Evolutionary conservation across 37 sponge, comb jelly and placozoan genomes (phyloP), one percentile per base, ranked within the genome.

Genomic region (Chondrilla cf. caribensis): DNA sequence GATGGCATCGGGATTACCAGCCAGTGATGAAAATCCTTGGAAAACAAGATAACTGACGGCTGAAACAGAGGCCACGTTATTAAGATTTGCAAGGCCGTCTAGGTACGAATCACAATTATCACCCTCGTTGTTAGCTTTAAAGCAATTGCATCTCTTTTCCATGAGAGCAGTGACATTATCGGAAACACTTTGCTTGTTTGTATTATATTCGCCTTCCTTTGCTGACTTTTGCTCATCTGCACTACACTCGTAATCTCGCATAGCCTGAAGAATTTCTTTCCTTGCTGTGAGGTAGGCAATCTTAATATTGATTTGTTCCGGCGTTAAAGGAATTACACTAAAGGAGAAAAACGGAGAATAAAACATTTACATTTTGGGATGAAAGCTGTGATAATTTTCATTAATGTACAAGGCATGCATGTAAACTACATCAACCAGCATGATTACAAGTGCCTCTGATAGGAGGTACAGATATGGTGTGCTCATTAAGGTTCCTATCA

Each of bases 271-370:
- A 2, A 83, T 39, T n/a, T 9, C 33, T 5, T 38, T 73, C 22
- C 72, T 44, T 59, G 80, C 79, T 43, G 60, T n/a, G 6, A 88
- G 65, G 33, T 79, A 18, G 18, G 85, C 84, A 0, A 81, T 80
- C 51, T 75, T 59, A 2, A 79, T 64, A 2, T 68, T 35, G 3
- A 88, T 47, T 77, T 81, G 73, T 80, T 88, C 89, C 15, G 85
- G 85, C 33, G 71, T 84, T 2, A 58, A 60, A 28, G 54, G 44
- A 18, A 60, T n/a, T 3, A 73, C 44, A n/a, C n/a, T n/a, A n/a
- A n/a, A n/a, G n/a, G n/a, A n/a, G n/a, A n/a, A n/a, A n/a, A n/a
- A n/a, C n/a, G n/a, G n/a, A n/a, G n/a, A n/a, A n/a, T n/a, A n/a
- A n/a, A n/a, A n/a, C n/a, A n/a, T n/a, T n/a, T n/a, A n/a, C n/a